Evolutionary conservation across 2,113 vertebrate genomes (phyloP).

Genomic region (Paradoxurus hermaphroditus): DNA sequence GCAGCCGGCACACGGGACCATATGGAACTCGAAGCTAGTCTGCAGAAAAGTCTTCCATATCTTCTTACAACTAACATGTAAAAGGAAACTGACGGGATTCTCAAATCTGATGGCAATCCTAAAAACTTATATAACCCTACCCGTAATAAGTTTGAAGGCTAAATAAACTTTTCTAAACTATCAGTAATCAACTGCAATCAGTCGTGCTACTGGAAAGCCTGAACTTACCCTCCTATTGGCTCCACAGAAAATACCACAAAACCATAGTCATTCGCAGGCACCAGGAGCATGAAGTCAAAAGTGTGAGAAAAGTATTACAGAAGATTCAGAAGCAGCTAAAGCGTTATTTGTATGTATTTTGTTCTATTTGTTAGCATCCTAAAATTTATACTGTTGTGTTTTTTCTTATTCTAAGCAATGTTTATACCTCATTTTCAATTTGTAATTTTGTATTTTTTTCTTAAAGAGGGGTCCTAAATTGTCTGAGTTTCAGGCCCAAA

Average conservation of each 20-base stretch:
- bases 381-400: not conserved
- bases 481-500: not conserved
- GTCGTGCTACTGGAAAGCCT: not conserved
- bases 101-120: not conserved
- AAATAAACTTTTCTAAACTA: not conserved
- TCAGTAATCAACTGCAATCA: not conserved
- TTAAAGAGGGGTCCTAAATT: not conserved
- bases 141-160: conserved; percentile 1
- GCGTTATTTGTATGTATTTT: not conserved
- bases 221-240: conserved; percentile 1
- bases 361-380: not conserved
- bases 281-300: not conserved
- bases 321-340: not conserved
- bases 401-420: not conserved
- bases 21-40: not conserved
- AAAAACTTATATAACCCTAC: not conserved
- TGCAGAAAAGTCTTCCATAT: not conserved
- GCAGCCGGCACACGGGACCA: rapidly evolving
- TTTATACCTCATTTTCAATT: not conserved
- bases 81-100: not conserved
- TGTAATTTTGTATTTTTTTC: not conserved
- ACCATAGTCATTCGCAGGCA: not conserved
- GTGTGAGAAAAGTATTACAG: not conserved
- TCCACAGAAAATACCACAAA: not conserved
- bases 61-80: not conserved